Base-by-base conservation (phyloP, 2,888 invertebrate species). In the Drosophila anceps region DNA sequence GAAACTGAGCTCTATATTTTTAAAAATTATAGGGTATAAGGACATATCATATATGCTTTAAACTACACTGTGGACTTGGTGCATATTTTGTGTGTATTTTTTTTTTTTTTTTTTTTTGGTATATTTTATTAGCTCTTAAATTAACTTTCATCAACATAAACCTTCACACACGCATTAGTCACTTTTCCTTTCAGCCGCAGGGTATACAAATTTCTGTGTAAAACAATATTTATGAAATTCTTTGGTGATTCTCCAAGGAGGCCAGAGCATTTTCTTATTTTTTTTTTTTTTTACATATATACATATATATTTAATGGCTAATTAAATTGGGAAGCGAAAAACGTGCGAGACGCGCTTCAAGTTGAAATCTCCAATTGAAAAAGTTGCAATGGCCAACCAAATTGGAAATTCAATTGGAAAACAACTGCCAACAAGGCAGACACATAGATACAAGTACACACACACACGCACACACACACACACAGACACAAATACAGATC, bases 331-430 rank as follows among this genome's bases (percentile, higher is more conserved):
- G 70, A 66, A 71, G 62, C 48, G 51, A 54, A 67, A 53, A 71
- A 46, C 46, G 69, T 57, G 66, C 67, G 50, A 59, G 39, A 48
- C 57, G 31, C 50, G 65, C 64, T 53, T 73, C 31, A 69, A 62
- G 74, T 58, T 78, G 68, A 73, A 80, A 55, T 66, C 51, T 64
- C 59, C 66, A 87, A 82, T 87, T 79, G 76, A 73, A 73, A 73
- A 85, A 66, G 68, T 75, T 69, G 80, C 76, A 65, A 37, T 75
- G 63, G 82, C 62, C 74, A 81, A 57, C 65, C 53, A 67, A 82
- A 85, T 89, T 87, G 77, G 73, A 87, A 89, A 84, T 79, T 79
- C 85, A 84, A 89, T 87, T 84, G 85, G 80, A 89, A 89, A 79
- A 70, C 75, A 73, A 78, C 78, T 76, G 66, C 62, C 51, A 67